phyloP scores from a whole-genome alignment of 2,888 invertebrate species.

The Andrena flavipes region DNA sequence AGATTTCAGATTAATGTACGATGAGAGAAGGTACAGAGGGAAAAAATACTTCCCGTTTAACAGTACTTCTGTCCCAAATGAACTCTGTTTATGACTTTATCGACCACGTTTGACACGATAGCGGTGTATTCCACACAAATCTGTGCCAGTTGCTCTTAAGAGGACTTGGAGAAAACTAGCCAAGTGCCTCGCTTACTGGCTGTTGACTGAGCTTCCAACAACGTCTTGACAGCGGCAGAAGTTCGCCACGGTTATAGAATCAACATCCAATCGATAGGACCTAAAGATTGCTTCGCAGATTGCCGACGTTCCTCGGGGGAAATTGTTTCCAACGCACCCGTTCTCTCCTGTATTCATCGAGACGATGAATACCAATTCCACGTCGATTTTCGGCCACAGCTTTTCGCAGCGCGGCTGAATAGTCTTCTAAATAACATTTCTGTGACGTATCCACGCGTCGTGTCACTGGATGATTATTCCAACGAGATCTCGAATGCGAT shows the following conservation, averaged over 20 bases:
- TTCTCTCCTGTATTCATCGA: background rate
- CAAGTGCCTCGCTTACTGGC: constrained; percentile 25
- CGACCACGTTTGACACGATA: constrained; percentile 6
- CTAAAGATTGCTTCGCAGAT: constrained; percentile 48
- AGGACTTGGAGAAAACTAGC: constrained; percentile 45
- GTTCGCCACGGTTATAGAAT: constrained; percentile 45
- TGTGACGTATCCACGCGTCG: background rate
- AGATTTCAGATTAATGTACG: background rate
- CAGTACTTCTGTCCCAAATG: background rate
- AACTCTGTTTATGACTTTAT: constrained; percentile 6
- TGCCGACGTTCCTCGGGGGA: constrained; percentile 50
- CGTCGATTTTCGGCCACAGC: background rate
- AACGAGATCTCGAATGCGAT: background rate
- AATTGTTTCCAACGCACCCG: constrained; percentile 51
- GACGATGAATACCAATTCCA: background rate
- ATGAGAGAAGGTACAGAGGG: background rate
- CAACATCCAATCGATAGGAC: constrained; percentile 59
- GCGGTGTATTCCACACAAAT: constrained; percentile 16
- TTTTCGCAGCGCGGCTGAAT: background rate
- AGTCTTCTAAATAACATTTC: background rate
- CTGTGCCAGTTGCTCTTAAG: constrained; percentile 28
- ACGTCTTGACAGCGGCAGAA: constrained; percentile 40
- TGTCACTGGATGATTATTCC: background rate
- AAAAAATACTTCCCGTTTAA: background rate
- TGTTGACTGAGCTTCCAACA: constrained; percentile 39